phyloP scores from a whole-genome alignment of 2,113 vertebrate genomes.

The Lathamus discolor region DNA sequence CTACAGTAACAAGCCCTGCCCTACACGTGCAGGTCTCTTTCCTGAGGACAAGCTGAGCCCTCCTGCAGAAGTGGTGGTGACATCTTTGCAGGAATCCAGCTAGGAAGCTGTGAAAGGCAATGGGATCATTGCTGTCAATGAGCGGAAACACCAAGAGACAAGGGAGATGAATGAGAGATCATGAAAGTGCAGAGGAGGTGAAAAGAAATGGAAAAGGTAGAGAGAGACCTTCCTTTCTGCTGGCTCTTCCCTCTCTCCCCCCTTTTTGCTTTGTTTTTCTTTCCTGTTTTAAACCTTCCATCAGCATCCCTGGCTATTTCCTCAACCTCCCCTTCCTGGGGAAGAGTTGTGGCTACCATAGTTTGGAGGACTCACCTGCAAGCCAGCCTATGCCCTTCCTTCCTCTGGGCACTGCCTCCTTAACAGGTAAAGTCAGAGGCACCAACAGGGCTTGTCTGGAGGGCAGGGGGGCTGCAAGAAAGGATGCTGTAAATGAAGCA shows the following conservation, averaged over 20 bases:
- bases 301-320: neutral
- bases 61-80: rapidly evolving
- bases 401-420: neutral
- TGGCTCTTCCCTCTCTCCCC: neutral
- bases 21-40: rapidly evolving
- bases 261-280: too few species aligned
- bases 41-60: neutral
- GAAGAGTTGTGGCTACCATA: neutral
- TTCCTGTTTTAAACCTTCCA: rapidly evolving
- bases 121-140: neutral
- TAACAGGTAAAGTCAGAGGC: too few species aligned
- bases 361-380: neutral
- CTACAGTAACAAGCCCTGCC: neutral
- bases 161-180: neutral
- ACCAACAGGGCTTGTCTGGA: neutral
- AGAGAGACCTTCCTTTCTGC: neutral
- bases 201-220: neutral
- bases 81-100: neutral
- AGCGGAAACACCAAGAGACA: neutral
- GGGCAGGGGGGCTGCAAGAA: neutral
- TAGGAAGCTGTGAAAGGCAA: neutral
- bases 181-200: neutral
- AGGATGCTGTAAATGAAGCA: neutral
- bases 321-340: neutral
- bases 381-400: neutral